Percentiles rank a stretch among this genome's conserved stretches.
phyloP scores from a whole-genome alignment of 2,888 invertebrate genomes.

The Caenorhabditis sp. region DNA sequence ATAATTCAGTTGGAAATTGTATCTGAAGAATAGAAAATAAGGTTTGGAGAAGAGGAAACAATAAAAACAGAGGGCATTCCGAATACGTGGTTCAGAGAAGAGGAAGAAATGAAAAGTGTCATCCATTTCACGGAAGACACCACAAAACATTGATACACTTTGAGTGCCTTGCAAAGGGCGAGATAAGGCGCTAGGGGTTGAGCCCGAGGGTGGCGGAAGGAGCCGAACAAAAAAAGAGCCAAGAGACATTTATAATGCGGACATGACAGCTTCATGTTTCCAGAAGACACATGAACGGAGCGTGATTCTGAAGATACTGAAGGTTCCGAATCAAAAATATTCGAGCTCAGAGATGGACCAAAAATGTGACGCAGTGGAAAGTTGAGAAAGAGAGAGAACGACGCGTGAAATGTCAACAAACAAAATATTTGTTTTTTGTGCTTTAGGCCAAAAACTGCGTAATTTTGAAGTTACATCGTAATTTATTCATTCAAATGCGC shows the following conservation, averaged over 20 bases:
- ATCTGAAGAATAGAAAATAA: constrained; percentile 10
- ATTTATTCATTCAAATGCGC: constrained; percentile 43
- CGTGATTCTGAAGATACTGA: neutral
- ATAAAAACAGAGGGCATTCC: constrained; percentile 9
- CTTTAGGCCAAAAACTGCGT: constrained; percentile 28
- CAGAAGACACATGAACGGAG: constrained; percentile 22
- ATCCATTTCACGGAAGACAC: constrained; percentile 39
- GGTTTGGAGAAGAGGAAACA: neutral
- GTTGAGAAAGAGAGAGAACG: constrained; percentile 1
- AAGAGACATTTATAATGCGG: constrained; percentile 46
- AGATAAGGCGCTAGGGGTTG: constrained; percentile 26
- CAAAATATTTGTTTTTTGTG: constrained; percentile 50
- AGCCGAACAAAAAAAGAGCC: constrained; percentile 3
- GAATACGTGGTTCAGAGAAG: neutral
- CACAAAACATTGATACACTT: constrained; percentile 51
- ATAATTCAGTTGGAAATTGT: constrained; percentile 10
- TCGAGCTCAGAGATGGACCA: neutral
- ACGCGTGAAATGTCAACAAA: constrained; percentile 45
- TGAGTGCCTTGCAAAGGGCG: constrained; percentile 32
- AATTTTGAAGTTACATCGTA: constrained; percentile 30
- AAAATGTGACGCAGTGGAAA: constrained; percentile 6
- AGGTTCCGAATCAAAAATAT: neutral
- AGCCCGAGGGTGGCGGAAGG: neutral
- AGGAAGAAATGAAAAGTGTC: constrained; percentile 28
- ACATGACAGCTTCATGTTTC: constrained; percentile 36